phyloP scores from a whole-genome alignment of 1,140 invertebrate species.

The Triops cancriformis region DNA sequence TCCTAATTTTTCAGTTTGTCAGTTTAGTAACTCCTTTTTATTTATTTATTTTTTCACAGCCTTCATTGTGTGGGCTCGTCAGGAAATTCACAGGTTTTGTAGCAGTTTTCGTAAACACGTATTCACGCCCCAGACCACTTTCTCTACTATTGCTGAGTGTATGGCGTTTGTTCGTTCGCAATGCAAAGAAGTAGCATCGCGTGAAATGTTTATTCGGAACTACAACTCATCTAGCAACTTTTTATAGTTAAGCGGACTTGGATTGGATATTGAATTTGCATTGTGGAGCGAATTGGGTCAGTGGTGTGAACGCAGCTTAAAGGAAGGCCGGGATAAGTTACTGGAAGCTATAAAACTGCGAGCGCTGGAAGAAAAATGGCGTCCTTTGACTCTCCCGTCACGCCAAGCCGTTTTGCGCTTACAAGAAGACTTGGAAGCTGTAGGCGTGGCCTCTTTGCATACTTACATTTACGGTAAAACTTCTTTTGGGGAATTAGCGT shows the following conservation, averaged over 20 bases:
- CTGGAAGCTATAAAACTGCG: constrained; percentile 62
- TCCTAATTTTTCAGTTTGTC: not conserved
- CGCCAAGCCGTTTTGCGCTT: constrained; percentile 46
- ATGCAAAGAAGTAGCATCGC: constrained; percentile 53
- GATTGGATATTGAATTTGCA: constrained; percentile 73
- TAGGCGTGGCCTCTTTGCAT: constrained; percentile 46
- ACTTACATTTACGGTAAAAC: constrained; percentile 47
- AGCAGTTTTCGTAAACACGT: constrained; percentile 79
- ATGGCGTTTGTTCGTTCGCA: constrained; percentile 65
- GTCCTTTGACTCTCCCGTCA: constrained; percentile 55
- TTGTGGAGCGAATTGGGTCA: constrained; percentile 66
- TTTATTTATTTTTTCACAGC: constrained; percentile 47
- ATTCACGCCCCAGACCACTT: constrained; percentile 77
- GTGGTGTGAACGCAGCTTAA: constrained; percentile 52
- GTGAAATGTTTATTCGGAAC: constrained; percentile 29
- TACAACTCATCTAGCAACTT: constrained; percentile 30
- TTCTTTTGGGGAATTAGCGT: not conserved
- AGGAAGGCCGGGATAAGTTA: constrained; percentile 61
- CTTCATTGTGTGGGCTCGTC: constrained; percentile 81
- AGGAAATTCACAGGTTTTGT: constrained; percentile 72
- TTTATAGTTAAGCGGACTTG: constrained; percentile 54
- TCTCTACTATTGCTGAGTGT: constrained; percentile 78
- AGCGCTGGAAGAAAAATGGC: constrained; percentile 60
- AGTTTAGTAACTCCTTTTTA: constrained; percentile 4
- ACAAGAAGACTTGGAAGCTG: constrained; percentile 48